Conservation (phyloP, 2,888 invertebrate species). For the Polia nebulosa region DNA sequence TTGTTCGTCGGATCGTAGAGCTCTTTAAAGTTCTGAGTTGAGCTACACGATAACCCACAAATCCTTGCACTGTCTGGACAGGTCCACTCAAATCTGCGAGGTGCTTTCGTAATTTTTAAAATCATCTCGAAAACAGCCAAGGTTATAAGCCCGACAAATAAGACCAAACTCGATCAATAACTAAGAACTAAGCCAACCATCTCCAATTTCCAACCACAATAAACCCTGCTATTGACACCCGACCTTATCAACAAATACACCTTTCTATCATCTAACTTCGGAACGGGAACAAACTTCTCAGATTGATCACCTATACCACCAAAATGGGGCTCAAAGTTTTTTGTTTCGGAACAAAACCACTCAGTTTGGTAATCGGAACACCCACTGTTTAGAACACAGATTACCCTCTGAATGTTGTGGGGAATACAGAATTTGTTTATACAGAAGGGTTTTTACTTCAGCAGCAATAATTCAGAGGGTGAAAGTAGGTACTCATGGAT, state of each 20-base stretch:
- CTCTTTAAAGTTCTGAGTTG: too few relatives aligned
- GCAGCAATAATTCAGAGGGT: background rate
- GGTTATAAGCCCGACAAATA: conserved; percentile 9
- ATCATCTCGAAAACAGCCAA: too few relatives aligned
- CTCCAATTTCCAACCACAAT: conserved; percentile 21
- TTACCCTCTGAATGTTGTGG: conserved; percentile 13
- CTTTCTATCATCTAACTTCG: conserved; percentile 42
- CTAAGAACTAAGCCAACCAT: background rate
- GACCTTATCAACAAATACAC: conserved; percentile 53
- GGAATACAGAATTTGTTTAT: conserved; percentile 4
- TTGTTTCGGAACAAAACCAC: conserved; percentile 48
- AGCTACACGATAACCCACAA: too few relatives aligned
- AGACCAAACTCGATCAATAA: conserved; percentile 11
- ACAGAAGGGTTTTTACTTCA: background rate
- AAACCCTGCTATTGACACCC: conserved; percentile 39
- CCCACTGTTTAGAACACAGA: conserved; percentile 22
- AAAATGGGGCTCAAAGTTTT: conserved; percentile 46
- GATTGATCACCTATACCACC: conserved; percentile 52
- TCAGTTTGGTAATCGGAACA: conserved; percentile 41
- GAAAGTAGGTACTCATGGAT: too few relatives aligned
- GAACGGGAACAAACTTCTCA: conserved; percentile 50
- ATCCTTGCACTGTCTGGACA: too few relatives aligned
- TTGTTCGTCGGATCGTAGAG: too few relatives aligned
- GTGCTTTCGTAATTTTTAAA: too few relatives aligned
- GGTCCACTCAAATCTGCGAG: too few relatives aligned